phyloP scores from a whole-genome alignment of 2,888 invertebrate genomes.

The Eulithis prunata region DNA sequence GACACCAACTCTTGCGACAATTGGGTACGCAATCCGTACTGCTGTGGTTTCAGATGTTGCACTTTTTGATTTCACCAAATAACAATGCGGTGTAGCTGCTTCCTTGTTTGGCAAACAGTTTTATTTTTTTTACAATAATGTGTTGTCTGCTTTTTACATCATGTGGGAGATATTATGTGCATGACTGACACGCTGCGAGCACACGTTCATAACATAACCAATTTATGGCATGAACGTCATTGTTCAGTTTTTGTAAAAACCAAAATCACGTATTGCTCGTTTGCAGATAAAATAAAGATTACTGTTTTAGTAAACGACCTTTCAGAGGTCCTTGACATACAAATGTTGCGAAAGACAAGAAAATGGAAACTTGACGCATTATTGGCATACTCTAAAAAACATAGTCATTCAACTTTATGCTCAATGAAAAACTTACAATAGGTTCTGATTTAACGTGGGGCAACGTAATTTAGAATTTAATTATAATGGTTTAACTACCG shows the following conservation, averaged over 20 bases:
- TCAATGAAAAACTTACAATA: constrained; percentile 7
- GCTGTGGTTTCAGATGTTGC: constrained; percentile 48
- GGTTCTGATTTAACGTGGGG: neutral
- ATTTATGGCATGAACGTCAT: constrained; percentile 43
- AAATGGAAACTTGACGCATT: constrained; percentile 63
- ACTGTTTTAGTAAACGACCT: constrained; percentile 78
- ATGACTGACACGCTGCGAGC: constrained; percentile 25
- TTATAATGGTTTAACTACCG: constrained; percentile 6
- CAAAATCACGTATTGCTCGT: constrained; percentile 62
- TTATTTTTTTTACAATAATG: constrained; percentile 40
- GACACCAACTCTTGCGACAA: constrained; percentile 58
- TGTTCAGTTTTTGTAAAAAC: constrained; percentile 54
- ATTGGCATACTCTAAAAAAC: constrained; percentile 43
- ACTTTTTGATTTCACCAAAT: constrained; percentile 48
- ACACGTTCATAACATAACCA: constrained; percentile 28
- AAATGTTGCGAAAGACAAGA: constrained; percentile 69
- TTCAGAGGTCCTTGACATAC: constrained; percentile 76
- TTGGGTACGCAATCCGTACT: constrained; percentile 54
- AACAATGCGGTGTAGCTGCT: constrained; percentile 50
- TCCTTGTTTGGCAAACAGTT: constrained; percentile 52
- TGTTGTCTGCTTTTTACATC: constrained; percentile 12
- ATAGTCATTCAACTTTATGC: constrained; percentile 13
- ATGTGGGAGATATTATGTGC: constrained; percentile 1
- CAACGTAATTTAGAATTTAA: constrained; percentile 12
- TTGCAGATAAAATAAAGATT: constrained; percentile 80